Evolutionary conservation across 2,113 vertebrate species (phyloP).

Genomic region (Heliornis fulica): DNA sequence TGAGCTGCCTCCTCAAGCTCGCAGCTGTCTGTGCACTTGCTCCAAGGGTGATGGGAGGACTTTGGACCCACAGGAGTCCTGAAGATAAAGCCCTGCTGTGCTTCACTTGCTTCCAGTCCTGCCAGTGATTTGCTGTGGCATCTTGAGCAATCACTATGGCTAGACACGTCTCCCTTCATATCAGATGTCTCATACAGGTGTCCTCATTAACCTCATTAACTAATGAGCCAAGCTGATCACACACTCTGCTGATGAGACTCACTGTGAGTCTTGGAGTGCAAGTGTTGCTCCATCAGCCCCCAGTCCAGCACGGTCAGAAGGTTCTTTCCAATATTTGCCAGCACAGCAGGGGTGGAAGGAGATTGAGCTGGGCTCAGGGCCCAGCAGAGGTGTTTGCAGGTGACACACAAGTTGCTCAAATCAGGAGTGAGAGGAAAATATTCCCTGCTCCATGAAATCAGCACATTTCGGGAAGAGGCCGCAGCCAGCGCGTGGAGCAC

Average conservation of each 20-base stretch:
- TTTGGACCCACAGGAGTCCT: background rate
- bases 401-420: background rate
- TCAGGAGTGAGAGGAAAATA: background rate
- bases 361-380: background rate
- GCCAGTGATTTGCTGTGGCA: background rate
- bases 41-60: background rate
- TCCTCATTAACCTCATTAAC: conserved; percentile 46
- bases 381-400: background rate
- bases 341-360: background rate
- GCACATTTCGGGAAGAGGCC: background rate
- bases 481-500: background rate
- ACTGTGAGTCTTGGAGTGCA: background rate
- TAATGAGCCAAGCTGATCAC: conserved; percentile 15
- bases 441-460: background rate
- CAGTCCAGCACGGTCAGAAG: background rate
- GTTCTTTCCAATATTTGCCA: background rate
- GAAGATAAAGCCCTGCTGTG: background rate
- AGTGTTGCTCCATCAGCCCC: background rate
- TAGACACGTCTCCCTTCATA: background rate
- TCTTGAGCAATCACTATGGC: background rate
- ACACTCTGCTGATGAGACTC: background rate
- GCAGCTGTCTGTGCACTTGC: accelerated
- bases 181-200: background rate
- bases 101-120: background rate
- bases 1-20: background rate